A percentile compares a stretch with the other conserved stretches of the same genome.
Conservation (phyloP, 2,888 invertebrate genomes). For the Cantharis nigra region DNA sequence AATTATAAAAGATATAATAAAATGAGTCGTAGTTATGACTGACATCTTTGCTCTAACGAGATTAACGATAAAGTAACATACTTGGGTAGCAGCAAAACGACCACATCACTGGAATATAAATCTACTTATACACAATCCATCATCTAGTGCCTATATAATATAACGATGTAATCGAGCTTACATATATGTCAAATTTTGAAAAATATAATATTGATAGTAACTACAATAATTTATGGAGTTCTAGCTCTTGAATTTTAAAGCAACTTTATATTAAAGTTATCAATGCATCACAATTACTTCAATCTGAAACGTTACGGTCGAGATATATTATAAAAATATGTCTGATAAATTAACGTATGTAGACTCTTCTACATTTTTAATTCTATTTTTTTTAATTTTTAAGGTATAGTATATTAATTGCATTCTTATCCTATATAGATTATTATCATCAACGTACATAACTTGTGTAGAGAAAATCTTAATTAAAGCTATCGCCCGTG, state of each 20-base stretch:
- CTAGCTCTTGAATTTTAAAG: not conserved
- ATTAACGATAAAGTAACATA: conserved; percentile 23
- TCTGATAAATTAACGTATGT: not conserved
- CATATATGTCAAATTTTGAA: not conserved
- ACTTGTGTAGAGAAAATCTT: not conserved
- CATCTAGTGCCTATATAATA: conserved; percentile 18
- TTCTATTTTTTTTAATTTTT: not conserved
- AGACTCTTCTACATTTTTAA: not conserved
- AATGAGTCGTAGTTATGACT: conserved; percentile 19
- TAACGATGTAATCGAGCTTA: conserved; percentile 9
- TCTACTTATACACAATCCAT: conserved; percentile 27
- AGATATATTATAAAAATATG: not conserved
- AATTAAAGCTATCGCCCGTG: not conserved
- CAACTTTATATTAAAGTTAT: not conserved
- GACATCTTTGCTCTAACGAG: conserved; percentile 24
- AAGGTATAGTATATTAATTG: not conserved
- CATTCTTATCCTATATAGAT: not conserved
- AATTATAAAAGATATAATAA: conserved; percentile 17
- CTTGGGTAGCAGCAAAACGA: conserved; percentile 18
- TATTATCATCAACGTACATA: not conserved
- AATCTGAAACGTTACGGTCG: not conserved
- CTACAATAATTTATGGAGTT: not conserved
- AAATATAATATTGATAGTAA: not conserved
- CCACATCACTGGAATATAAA: conserved; percentile 26
- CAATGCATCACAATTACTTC: not conserved